These are phyloP conservation scores for Bradypodion pumilum DNA, from an alignment of 2,797 vertebrate genomes.

Conservation along the genomic window DNA sequence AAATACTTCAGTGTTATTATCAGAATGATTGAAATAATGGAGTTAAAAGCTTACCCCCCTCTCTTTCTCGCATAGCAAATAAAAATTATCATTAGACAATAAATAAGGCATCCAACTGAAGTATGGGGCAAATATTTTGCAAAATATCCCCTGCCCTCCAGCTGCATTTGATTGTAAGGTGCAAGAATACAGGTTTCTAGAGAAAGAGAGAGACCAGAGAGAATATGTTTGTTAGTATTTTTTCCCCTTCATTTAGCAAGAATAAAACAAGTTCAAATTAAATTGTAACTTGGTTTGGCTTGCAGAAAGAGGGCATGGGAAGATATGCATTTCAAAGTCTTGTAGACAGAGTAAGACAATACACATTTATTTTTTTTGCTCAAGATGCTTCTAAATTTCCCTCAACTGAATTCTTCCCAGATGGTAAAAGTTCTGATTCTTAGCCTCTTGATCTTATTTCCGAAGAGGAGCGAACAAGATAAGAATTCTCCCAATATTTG, in stretches of 20 bases:
- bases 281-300: constrained; percentile 24
- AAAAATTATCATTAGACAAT: constrained; percentile 22
- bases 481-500: neutral
- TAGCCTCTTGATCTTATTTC: neutral
- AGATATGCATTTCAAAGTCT: neutral
- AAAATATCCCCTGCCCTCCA: neutral
- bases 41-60: constrained; percentile 23
- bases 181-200: constrained; percentile 9
- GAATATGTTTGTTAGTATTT: constrained; percentile 49
- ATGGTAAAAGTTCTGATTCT: neutral
- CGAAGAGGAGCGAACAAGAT: neutral
- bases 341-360: no score
- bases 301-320: neutral
- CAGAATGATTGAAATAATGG: constrained; percentile 36
- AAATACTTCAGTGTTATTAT: constrained; percentile 15
- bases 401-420: neutral
- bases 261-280: constrained; percentile 59
- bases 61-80: constrained; percentile 22
- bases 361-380: no score
- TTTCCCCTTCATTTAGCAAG: constrained; percentile 40
- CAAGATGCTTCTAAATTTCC: neutral
- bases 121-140: neutral
- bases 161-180: constrained; percentile 14
- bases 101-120: constrained; percentile 9
- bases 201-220: no score